Evolutionary conservation across 2,113 vertebrate species (phyloP).

Genomic region (Cervus canadensis): DNA sequence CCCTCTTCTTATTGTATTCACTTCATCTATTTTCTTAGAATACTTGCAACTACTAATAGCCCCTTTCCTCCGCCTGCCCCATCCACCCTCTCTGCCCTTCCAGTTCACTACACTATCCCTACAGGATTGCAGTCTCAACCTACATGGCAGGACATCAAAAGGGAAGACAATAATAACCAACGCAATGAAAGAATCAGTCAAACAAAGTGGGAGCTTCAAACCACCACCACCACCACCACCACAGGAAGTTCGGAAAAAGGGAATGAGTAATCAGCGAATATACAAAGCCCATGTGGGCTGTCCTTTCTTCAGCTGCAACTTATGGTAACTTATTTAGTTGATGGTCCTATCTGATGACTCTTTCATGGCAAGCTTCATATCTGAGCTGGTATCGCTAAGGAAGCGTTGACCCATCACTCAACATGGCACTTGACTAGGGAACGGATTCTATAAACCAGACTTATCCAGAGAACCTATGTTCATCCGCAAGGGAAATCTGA

Average conservation of each 20-base stretch:
- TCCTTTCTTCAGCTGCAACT: not conserved
- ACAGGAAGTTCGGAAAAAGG: not conserved
- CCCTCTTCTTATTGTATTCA: slow-evolving; percentile 81
- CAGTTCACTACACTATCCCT: not conserved
- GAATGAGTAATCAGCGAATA: not conserved
- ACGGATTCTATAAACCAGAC: not conserved
- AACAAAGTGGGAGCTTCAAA: not conserved
- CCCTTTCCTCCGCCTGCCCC: not conserved
- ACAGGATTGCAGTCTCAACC: slow-evolving; percentile 51
- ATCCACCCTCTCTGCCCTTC: not conserved
- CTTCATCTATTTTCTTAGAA: slow-evolving; percentile 80
- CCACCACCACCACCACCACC: not conserved
- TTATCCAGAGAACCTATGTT: not conserved
- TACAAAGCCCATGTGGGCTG: not conserved
- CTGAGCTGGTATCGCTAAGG: not conserved
- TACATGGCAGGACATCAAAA: slow-evolving; percentile 75
- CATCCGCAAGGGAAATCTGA: slow-evolving; percentile 45
- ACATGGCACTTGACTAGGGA: not conserved
- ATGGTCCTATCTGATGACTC: not conserved
- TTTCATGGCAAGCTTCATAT: slow-evolving; percentile 52
- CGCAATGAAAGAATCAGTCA: not conserved
- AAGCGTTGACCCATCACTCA: not conserved
- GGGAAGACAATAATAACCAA: slow-evolving; percentile 32
- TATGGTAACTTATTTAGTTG: not conserved
- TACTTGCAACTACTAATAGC: slow-evolving; percentile 72